Percentiles rank a stretch among this genome's conserved stretches.
These are phyloP conservation scores for Macaria notata DNA, from an alignment of 2,888 invertebrate genomes.

Conservation along the genomic window DNA sequence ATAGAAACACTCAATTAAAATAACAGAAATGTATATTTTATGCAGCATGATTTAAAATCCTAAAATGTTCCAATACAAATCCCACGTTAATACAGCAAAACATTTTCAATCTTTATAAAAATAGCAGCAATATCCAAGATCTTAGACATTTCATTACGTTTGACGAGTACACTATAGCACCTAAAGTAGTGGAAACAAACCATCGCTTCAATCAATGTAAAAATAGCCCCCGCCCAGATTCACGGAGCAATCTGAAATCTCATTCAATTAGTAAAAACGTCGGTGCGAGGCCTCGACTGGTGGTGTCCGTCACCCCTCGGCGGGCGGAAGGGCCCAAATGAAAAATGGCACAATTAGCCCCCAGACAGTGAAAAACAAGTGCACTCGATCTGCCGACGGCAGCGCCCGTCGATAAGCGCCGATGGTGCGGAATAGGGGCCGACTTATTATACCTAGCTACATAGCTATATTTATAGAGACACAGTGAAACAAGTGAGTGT, in stretches of 20 bases:
- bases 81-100: no score
- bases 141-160: no score
- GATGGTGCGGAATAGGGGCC: slow-evolving; percentile 42
- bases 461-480: slow-evolving; percentile 27
- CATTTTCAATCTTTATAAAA: no score
- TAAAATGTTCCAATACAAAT: no score
- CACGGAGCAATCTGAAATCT: slow-evolving; percentile 37
- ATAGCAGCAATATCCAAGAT: no score
- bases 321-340: slow-evolving; percentile 60
- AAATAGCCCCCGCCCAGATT: slow-evolving; percentile 19
- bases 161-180: no score
- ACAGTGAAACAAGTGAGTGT: no score
- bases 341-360: slow-evolving; percentile 80
- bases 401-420: slow-evolving; percentile 55
- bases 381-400: slow-evolving; percentile 71
- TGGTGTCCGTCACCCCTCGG: slow-evolving; percentile 36
- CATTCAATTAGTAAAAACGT: slow-evolving; percentile 52
- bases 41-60: no score
- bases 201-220: slow-evolving; percentile 10
- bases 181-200: neutral
- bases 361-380: slow-evolving; percentile 81
- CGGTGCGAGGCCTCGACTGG: slow-evolving; percentile 37
- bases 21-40: no score
- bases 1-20: no score
- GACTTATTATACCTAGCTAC: slow-evolving; percentile 8